phyloP scores from a whole-genome alignment of 2,113 vertebrate species.

The Ascaphus truei region DNA sequence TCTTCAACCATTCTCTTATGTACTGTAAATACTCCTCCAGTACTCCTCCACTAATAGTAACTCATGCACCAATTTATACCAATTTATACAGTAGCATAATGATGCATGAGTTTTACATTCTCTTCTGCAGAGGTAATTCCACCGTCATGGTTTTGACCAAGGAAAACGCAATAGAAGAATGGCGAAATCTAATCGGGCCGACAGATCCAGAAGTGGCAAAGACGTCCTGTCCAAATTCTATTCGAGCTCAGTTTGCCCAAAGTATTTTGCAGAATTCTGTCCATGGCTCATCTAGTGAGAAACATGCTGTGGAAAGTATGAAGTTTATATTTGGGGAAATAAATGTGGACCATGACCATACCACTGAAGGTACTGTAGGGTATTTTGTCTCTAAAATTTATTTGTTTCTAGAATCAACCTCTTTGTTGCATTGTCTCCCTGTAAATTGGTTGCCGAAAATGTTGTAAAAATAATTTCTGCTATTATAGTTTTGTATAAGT shows the following conservation, averaged over 20 bases:
- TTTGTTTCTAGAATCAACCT: too few relatives aligned
- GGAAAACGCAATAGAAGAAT: slow-evolving; percentile 56
- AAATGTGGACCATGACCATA: slow-evolving; percentile 26
- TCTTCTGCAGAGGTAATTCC: slow-evolving; percentile 46
- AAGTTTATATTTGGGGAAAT: slow-evolving; percentile 45
- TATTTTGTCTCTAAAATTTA: too few relatives aligned
- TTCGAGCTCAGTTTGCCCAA: slow-evolving; percentile 48
- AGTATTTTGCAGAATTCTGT: slow-evolving; percentile 53
- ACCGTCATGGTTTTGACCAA: slow-evolving; percentile 54
- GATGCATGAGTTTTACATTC: too few relatives aligned
- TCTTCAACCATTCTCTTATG: too few relatives aligned
- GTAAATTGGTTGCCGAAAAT: too few relatives aligned
- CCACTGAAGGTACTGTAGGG: too few relatives aligned
- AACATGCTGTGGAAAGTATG: slow-evolving; percentile 40
- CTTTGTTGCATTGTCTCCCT: neutral
- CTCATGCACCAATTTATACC: too few relatives aligned
- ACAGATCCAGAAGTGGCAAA: slow-evolving; percentile 41
- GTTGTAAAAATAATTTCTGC: too few relatives aligned
- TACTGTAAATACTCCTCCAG: too few relatives aligned
- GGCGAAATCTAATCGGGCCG: slow-evolving; percentile 53
- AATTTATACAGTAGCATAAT: too few relatives aligned
- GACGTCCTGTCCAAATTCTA: slow-evolving; percentile 34
- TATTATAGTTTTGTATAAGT: too few relatives aligned
- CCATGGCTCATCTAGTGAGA: slow-evolving; percentile 42
- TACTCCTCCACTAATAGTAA: too few relatives aligned